These are phyloP conservation scores for Dufourea novaeangliae DNA, from an alignment of 1,140 invertebrate species.

Conservation along the genomic window DNA sequence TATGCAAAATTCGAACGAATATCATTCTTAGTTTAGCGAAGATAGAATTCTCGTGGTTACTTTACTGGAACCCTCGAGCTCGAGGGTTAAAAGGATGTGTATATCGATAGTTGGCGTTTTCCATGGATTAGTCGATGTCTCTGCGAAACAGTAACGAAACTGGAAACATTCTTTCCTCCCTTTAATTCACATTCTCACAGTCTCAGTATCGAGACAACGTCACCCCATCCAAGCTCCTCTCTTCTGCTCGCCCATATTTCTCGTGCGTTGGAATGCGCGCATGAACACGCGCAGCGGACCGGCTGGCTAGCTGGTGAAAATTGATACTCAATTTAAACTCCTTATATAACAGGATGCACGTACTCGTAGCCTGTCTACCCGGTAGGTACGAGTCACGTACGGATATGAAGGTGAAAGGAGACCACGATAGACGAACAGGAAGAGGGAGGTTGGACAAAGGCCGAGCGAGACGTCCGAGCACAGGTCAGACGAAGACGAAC, in stretches of 20 bases:
- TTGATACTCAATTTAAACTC: constrained; percentile 68
- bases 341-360: constrained; percentile 70
- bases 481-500: neutral
- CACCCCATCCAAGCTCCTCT: neutral
- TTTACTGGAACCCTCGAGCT: too few relatives aligned
- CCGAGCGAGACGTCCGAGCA: too few relatives aligned
- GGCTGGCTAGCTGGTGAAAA: constrained; percentile 55
- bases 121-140: too few relatives aligned
- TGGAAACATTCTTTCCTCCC: too few relatives aligned
- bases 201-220: neutral
- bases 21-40: too few relatives aligned
- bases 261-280: constrained; percentile 4
- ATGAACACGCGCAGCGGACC: constrained; percentile 19
- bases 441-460: constrained; percentile 21
- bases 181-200: too few relatives aligned
- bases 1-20: too few relatives aligned
- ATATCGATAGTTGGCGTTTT: too few relatives aligned
- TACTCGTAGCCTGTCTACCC: constrained; percentile 55
- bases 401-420: constrained; percentile 61
- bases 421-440: constrained; percentile 57
- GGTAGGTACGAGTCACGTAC: constrained; percentile 62
- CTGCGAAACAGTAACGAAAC: too few relatives aligned
- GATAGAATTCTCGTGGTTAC: too few relatives aligned
- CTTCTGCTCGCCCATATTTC: neutral
- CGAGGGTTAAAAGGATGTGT: too few relatives aligned